A percentile compares a stretch with the other conserved stretches of the same genome.
Evolutionary conservation across 2,888 invertebrate species (phyloP).

Genomic region (Caenorhabditis angaria): DNA sequence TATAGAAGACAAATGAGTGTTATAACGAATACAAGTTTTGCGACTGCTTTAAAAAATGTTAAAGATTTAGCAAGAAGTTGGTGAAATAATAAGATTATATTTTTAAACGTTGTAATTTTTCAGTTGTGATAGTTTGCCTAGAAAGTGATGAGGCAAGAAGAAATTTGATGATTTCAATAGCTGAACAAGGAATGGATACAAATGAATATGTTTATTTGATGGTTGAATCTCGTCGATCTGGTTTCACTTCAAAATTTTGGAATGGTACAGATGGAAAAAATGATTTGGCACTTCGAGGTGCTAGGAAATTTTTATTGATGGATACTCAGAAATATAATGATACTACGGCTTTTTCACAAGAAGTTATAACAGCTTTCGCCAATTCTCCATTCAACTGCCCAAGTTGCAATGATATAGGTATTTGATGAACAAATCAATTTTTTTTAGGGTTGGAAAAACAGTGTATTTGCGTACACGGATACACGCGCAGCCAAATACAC

Average conservation of each 20-base stretch:
- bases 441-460: background rate
- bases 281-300: slow-evolving; percentile 33
- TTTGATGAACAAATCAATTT: background rate
- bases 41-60: slow-evolving; percentile 26
- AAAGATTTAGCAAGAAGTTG: slow-evolving; percentile 44
- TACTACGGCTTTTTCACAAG: slow-evolving; percentile 28
- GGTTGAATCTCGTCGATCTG: slow-evolving; percentile 37
- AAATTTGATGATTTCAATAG: slow-evolving; percentile 46
- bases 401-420: slow-evolving; percentile 44
- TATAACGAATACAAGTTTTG: slow-evolving; percentile 39
- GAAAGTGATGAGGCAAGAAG: slow-evolving; percentile 56
- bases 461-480: too few species aligned
- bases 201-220: slow-evolving; percentile 49
- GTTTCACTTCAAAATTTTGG: slow-evolving; percentile 39
- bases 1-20: slow-evolving; percentile 47
- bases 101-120: slow-evolving; percentile 5
- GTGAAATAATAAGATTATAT: background rate
- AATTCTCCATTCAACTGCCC: slow-evolving; percentile 47
- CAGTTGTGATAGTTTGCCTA: slow-evolving; percentile 55
- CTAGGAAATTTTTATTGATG: slow-evolving; percentile 36
- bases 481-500: too few species aligned
- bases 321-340: slow-evolving; percentile 44
- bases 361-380: slow-evolving; percentile 36
- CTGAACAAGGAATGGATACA: slow-evolving; percentile 44
- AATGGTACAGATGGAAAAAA: slow-evolving; percentile 48